These are phyloP conservation scores for Sisor rabdophorus DNA, from an alignment of 2,113 vertebrate genomes.

Conservation along the genomic window DNA sequence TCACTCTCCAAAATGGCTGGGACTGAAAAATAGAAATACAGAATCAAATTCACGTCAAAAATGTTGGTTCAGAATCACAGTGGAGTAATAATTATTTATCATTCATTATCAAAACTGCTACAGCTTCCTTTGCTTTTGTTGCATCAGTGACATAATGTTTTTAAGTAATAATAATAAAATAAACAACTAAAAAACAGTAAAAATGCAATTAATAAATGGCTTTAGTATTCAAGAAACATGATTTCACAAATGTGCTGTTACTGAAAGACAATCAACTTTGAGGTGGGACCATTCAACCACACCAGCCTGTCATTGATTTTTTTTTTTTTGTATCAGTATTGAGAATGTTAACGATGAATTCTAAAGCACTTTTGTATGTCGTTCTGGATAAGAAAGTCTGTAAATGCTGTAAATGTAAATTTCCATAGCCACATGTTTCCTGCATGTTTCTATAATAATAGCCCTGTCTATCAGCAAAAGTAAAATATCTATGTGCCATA, in stretches of 20 bases:
- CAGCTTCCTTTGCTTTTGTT: no score
- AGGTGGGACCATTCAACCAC: neutral
- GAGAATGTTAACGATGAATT: no score
- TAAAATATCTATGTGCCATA: neutral
- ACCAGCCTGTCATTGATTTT: neutral
- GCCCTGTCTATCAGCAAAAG: neutral
- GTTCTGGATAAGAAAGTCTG: no score
- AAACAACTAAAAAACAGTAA: no score
- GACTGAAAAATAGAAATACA: conserved; percentile 54
- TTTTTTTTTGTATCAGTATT: no score
- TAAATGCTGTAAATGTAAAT: no score
- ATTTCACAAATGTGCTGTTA: neutral
- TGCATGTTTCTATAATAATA: neutral
- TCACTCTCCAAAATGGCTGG: conserved; percentile 74
- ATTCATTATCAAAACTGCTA: no score
- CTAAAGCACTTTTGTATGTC: no score
- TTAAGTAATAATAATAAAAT: no score
- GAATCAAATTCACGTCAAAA: neutral
- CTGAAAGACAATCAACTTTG: neutral
- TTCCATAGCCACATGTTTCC: neutral
- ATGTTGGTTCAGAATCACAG: neutral
- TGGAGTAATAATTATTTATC: neutral
- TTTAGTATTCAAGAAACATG: neutral
- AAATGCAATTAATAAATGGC: neutral
- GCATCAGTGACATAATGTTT: no score